Evolutionary conservation across 2,797 vertebrate species (phyloP).

Genomic region (Microctenopoma steveboyesi): DNA sequence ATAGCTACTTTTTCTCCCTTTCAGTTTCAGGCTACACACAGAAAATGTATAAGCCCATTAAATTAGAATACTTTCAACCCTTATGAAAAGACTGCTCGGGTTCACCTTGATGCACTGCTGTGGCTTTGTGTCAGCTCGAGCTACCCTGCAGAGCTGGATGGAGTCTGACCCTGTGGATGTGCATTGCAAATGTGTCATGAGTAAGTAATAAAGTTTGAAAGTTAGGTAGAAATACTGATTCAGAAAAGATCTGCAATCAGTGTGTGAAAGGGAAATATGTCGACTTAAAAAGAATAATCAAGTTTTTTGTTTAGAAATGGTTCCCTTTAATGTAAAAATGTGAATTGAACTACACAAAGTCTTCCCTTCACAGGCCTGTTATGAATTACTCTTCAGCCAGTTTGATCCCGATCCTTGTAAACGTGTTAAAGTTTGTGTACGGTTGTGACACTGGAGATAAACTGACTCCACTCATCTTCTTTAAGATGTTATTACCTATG

Average conservation of each 20-base stretch:
- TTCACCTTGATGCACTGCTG: slow-evolving; percentile 35
- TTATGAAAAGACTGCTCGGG: not conserved
- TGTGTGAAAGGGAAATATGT: not conserved
- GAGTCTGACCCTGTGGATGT: slow-evolving; percentile 36
- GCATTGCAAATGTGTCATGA: slow-evolving; percentile 15
- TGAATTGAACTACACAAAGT: not conserved
- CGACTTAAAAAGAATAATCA: not conserved
- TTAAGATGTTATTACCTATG: slow-evolving; percentile 49
- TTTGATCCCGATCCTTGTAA: slow-evolving; percentile 31
- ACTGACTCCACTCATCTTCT: slow-evolving; percentile 42
- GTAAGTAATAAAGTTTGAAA: slow-evolving; percentile 7
- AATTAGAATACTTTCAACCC: not conserved
- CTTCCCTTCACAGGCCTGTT: not conserved
- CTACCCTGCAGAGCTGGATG: slow-evolving; percentile 30
- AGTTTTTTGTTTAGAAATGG: not conserved
- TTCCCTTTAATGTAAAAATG: not conserved
- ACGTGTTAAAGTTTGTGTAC: slow-evolving; percentile 36
- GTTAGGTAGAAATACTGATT: slow-evolving; percentile 23
- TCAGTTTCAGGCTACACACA: not conserved
- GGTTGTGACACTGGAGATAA: slow-evolving; percentile 41
- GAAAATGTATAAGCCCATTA: not conserved
- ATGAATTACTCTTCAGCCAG: not conserved
- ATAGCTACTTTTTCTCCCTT: slow-evolving; percentile 7
- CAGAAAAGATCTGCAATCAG: not conserved
- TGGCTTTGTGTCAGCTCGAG: slow-evolving; percentile 12